Evolutionary conservation across 2,888 invertebrate species (phyloP).

Genomic region (Lysandra coridon): DNA sequence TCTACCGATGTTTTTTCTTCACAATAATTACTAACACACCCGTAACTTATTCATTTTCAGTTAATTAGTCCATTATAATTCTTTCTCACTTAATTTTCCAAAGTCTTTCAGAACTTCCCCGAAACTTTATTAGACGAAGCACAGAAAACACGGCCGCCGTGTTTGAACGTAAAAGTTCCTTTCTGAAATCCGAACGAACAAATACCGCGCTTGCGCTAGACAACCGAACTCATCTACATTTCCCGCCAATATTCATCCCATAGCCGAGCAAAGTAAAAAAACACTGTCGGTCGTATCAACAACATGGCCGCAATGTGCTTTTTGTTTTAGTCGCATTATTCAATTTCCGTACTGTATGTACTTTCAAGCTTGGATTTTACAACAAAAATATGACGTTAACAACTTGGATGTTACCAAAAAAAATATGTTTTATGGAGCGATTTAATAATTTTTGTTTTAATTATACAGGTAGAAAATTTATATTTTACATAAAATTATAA

Average conservation of each 20-base stretch:
- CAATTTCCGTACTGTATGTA: neutral
- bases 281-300: neutral
- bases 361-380: too few species aligned
- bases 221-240: slow-evolving; percentile 27
- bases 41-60: neutral
- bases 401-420: too few species aligned
- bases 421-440: too few species aligned
- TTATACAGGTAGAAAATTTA: too few species aligned
- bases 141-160: slow-evolving; percentile 52
- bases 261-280: neutral
- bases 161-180: slow-evolving; percentile 47
- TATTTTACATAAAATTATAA: too few species aligned
- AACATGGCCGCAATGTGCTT: neutral
- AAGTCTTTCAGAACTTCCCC: neutral
- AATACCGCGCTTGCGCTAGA: slow-evolving; percentile 25
- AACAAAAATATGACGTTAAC: too few species aligned
- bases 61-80: neutral
- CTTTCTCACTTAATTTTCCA: neutral
- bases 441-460: too few species aligned
- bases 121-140: slow-evolving; percentile 20
- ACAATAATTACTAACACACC: neutral
- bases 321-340: neutral
- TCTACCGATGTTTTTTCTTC: neutral
- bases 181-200: neutral
- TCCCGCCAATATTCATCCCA: neutral